Base-by-base conservation (phyloP, 2,888 invertebrate genomes). In the Leptopilina myrica region DNA sequence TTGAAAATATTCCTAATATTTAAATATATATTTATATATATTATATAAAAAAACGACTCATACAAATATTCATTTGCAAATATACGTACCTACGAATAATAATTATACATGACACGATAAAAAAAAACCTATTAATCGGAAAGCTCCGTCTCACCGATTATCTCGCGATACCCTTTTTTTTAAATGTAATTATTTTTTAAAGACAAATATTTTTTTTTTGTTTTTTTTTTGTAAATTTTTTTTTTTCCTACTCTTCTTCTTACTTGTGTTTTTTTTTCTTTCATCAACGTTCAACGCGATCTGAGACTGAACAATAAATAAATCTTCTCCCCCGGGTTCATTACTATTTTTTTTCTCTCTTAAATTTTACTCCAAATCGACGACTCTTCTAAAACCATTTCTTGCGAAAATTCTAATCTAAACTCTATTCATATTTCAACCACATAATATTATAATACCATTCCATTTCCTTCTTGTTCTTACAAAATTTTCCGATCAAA, bases 381-480 rank as follows among this genome's bases (percentile, higher is more conserved):
- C 65, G 81, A 85, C 81, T 83, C 83, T 86, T 82, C 82, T 82
- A 83, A 83, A 81, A 84, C 33, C 33, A 33, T 33, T 33, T 82
- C 84, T 81, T 84, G 82, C 84, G 85, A 84, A 56, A 84, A 56
- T 49, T 14, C 80, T 81, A 87, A 87, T 87, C 90, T 91, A 91
- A 89, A 91, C 91, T 91, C 90, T 91, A 90, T 91, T 88, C 87
- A 90, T 89, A 89, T 86, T 88, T 90, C 89, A 91, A 91, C 91
- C 91, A 91, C 89, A 86, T 33, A 33, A 33, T 33, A 33, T 33
- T 33, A 33, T 33, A 33, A 33, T 33, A 33, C 33, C 33, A 89
- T 56, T 73, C 73, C 76, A 77, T 79, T 83, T 80, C 79, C 79
- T 83, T 79, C 84, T 84, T 84, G 78, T 83, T 69, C 83, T 81